phyloP scores from a whole-genome alignment of 2,113 vertebrate species.

The Cranoglanis bouderius region DNA sequence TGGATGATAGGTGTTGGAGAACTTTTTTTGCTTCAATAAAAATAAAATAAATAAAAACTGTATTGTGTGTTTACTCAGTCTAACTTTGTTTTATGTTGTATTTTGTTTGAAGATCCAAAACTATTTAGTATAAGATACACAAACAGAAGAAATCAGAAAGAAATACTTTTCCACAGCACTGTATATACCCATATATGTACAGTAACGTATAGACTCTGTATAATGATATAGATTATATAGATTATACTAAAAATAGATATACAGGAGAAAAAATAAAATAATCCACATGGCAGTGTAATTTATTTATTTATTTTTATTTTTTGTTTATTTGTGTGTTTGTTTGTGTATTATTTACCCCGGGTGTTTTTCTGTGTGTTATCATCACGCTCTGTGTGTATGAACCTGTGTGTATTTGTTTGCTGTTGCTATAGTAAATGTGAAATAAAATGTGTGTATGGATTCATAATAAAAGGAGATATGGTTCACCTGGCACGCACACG shows the following conservation, averaged over 20 bases:
- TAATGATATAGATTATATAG: neutral
- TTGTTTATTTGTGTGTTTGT: neutral
- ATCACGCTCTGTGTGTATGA: neutral
- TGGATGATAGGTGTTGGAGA: too few relatives aligned
- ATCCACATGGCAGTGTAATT: neutral
- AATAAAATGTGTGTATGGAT: neutral
- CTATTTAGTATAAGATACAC: too few relatives aligned
- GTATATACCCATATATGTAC: too few relatives aligned
- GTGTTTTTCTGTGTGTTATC: neutral
- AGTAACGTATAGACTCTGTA: too few relatives aligned
- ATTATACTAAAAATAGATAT: neutral
- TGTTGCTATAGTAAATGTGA: neutral
- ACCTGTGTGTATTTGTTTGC: neutral
- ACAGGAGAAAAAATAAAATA: neutral
- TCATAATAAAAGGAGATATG: neutral
- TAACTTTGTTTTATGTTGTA: too few relatives aligned
- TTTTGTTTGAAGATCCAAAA: too few relatives aligned
- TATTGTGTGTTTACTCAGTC: too few relatives aligned
- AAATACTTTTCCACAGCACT: too few relatives aligned
- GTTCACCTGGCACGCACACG: neutral
- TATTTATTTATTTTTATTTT: neutral
- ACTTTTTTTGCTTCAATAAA: too few relatives aligned
- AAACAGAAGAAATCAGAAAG: too few relatives aligned
- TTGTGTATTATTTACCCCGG: neutral
- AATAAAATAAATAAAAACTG: too few relatives aligned